Evolutionary conservation across 1,140 invertebrate species (phyloP), one percentile per base, ranked within the genome.

Genomic region (Pogonomyrmex californicus): DNA sequence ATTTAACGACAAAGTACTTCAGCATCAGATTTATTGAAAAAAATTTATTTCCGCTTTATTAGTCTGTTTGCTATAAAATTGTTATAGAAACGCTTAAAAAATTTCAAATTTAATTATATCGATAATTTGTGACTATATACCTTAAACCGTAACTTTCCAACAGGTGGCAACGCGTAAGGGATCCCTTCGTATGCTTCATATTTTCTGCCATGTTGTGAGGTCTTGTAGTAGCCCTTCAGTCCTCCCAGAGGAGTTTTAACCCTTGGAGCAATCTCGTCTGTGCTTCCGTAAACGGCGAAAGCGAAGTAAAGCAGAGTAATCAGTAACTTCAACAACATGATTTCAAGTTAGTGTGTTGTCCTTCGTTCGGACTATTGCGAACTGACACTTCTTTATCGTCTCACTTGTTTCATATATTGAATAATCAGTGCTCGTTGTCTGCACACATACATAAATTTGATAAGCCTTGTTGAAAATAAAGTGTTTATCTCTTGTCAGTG

Each of bases 131-230:
- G 1, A 82, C 41, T 44, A 12, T 44, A 89, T 95, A 97, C 95
- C 92, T 94, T 94, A 90, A 97, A 97, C 86, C 97, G 93, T 51
- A 96, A 91, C 83, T 96, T 93, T 76, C 95, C 95, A 12, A 96
- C 86, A 14, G 96, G 96, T 58, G 97, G 96, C 86, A 95, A 91
- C 2, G 97, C 97, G 88, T 96, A 97, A 17, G 97, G 97, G 73
- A 97, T 95, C 12, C 96, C 96, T 85, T 96, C 94, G 85, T 96
- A 97, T 7, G 95, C 95, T 77, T 96, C 94, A 36, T 96, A 95
- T 17, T 86, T 86, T 89, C 89, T 91, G 17, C 95, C 94, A 70
- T 95, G 89, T 51, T 91, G 85, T 5, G 95, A 95, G 36, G 78
- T 41, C 65, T 93, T 93, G 56, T 93, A 93, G 62, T 94, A 94